phyloP scores from a whole-genome alignment of 2,797 vertebrate species.

The Catostomus latipinnis region DNA sequence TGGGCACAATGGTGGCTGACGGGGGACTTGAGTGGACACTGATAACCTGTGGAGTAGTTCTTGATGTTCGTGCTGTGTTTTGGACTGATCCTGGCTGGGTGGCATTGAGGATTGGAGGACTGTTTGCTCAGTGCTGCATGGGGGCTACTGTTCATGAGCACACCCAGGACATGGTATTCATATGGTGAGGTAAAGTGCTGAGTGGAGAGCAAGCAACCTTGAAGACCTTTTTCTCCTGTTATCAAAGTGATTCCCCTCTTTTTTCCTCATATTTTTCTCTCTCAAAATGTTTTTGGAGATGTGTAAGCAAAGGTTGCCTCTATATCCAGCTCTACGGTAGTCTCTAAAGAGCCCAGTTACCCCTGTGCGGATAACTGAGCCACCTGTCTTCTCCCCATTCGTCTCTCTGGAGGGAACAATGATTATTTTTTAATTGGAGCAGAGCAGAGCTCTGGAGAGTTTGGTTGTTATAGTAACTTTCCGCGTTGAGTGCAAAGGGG shows the following conservation, averaged over 20 bases:
- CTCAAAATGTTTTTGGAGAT: conserved; percentile 35
- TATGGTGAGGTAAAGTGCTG: not conserved
- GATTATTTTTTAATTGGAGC: conserved; percentile 83
- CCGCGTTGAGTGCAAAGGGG: conserved; percentile 5
- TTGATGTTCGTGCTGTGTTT: conserved; percentile 46
- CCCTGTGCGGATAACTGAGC: conserved; percentile 44
- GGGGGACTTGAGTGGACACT: conserved; percentile 43
- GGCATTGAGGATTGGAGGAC: conserved; percentile 28
- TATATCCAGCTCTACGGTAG: conserved; percentile 7
- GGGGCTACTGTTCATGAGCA: conserved; percentile 45
- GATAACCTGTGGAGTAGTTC: conserved; percentile 45
- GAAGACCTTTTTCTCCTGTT: conserved; percentile 4
- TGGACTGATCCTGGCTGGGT: conserved; percentile 35
- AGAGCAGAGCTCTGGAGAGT: conserved; percentile 72
- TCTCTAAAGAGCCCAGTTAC: conserved; percentile 1
- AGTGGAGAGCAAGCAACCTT: not conserved
- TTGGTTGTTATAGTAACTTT: conserved; percentile 79
- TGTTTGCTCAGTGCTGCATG: conserved; percentile 50
- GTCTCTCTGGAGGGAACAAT: conserved; percentile 63
- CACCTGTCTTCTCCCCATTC: conserved; percentile 25
- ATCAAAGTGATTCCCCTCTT: conserved; percentile 25
- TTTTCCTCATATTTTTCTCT: conserved; percentile 32
- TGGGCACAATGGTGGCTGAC: conserved; percentile 49
- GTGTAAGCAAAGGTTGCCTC: conserved; percentile 10
- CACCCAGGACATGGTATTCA: conserved; percentile 46